Conservation (phyloP, 2,113 vertebrate genomes). For the Anoura caudifer region DNA sequence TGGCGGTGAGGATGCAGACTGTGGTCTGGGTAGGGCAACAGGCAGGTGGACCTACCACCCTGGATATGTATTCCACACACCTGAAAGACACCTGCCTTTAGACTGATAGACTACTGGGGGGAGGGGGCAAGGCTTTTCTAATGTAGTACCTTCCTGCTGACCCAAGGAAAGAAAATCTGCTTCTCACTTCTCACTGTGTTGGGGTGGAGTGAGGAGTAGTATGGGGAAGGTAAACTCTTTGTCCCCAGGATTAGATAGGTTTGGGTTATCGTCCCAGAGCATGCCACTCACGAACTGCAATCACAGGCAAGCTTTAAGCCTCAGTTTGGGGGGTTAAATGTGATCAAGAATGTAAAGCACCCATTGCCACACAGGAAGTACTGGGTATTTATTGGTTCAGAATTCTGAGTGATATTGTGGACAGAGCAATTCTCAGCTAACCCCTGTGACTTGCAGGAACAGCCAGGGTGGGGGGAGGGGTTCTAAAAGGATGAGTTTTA, state of each 20-base stretch:
- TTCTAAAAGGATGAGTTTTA: not conserved
- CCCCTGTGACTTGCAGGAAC: not conserved
- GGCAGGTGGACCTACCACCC: not conserved
- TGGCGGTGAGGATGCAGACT: not conserved
- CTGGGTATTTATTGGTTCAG: not conserved
- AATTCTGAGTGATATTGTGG: not conserved
- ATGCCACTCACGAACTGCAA: not conserved
- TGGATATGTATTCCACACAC: not conserved
- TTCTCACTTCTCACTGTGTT: not conserved
- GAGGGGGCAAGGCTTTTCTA: not conserved
- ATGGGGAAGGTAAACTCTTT: not conserved
- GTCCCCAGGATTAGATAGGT: not conserved
- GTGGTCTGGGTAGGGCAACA: not conserved
- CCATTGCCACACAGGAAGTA: not conserved
- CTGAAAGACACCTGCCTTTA: not conserved
- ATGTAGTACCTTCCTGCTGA: not conserved
- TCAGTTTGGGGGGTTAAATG: not conserved
- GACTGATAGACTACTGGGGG: not conserved
- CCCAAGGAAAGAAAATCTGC: not conserved
- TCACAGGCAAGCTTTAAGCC: not conserved
- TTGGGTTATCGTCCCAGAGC: not conserved
- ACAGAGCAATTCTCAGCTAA: not conserved
- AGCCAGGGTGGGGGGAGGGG: no score
- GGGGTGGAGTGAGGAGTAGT: not conserved
- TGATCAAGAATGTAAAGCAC: not conserved